Conservation (phyloP, 2,797 vertebrate genomes). For the Furcifer pardalis region DNA sequence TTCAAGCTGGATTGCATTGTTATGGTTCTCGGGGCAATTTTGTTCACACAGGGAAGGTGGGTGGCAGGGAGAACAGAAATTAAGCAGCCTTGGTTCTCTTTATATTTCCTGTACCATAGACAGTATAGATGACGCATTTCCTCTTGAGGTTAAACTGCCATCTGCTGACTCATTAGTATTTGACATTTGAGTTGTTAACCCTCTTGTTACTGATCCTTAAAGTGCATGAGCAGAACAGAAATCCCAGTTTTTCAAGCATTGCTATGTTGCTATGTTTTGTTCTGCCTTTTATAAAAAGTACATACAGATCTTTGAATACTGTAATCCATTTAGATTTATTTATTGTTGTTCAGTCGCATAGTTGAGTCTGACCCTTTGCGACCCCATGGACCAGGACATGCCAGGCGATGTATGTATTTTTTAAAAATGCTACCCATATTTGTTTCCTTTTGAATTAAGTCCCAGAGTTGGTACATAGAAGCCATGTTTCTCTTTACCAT, state of each 20-base stretch:
- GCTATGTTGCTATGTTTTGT: not conserved
- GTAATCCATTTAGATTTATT: too few relatives aligned
- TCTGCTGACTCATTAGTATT: slow-evolving; percentile 22
- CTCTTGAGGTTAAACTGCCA: not conserved
- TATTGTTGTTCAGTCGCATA: too few relatives aligned
- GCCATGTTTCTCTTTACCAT: not conserved
- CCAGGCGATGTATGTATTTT: too few relatives aligned
- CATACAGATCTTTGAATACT: not conserved
- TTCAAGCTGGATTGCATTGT: not conserved
- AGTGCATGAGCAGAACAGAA: not conserved
- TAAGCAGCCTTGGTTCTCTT: not conserved
- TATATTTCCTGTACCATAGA: too few relatives aligned
- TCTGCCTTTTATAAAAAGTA: not conserved
- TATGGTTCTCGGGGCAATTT: not conserved
- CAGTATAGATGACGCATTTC: not conserved
- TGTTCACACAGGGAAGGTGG: not conserved
- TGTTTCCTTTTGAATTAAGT: too few relatives aligned
- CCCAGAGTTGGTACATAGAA: not conserved
- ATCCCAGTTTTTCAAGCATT: not conserved
- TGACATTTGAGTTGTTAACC: not conserved
- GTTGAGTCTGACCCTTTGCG: too few relatives aligned
- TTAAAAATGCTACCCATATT: too few relatives aligned
- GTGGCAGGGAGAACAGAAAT: too few relatives aligned
- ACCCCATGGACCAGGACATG: too few relatives aligned
- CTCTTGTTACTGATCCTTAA: not conserved